These are phyloP conservation scores for Lasioglossum marginatum DNA, from an alignment of 2,888 invertebrate species.

Conservation along the genomic window DNA sequence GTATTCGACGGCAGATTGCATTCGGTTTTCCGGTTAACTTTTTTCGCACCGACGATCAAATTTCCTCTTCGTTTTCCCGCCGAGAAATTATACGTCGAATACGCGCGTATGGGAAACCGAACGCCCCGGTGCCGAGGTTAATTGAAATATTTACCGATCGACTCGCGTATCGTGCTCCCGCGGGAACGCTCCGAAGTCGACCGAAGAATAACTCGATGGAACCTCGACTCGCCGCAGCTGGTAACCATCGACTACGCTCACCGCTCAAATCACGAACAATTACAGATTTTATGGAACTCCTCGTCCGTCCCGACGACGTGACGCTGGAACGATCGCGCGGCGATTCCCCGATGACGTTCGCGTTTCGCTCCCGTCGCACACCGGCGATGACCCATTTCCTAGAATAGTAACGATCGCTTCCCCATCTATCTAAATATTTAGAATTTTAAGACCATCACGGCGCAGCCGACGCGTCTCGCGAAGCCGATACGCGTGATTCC, in stretches of 20 bases:
- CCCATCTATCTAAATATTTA: constrained; percentile 1
- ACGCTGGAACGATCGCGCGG: background rate
- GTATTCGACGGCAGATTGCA: background rate
- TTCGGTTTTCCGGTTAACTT: background rate
- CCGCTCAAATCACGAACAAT: background rate
- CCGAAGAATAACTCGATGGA: background rate
- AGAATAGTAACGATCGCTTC: constrained; percentile 30
- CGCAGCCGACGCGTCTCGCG: background rate
- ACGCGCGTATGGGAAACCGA: background rate
- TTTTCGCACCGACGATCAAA: background rate
- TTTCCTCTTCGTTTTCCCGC: background rate
- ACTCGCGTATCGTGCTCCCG: background rate
- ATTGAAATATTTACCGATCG: constrained; percentile 7
- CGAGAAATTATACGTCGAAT: background rate
- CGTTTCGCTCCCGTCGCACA: background rate
- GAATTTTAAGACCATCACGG: background rate
- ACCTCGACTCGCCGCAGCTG: background rate
- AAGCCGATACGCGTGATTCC: background rate
- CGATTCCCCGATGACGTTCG: background rate
- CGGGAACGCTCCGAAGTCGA: background rate
- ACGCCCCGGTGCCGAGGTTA: background rate
- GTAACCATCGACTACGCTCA: background rate
- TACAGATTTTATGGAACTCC: background rate
- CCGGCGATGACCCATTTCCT: constrained; percentile 21
- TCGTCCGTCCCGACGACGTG: background rate